Conservation (phyloP, 2,113 vertebrate genomes). For the Orcinus orca region DNA sequence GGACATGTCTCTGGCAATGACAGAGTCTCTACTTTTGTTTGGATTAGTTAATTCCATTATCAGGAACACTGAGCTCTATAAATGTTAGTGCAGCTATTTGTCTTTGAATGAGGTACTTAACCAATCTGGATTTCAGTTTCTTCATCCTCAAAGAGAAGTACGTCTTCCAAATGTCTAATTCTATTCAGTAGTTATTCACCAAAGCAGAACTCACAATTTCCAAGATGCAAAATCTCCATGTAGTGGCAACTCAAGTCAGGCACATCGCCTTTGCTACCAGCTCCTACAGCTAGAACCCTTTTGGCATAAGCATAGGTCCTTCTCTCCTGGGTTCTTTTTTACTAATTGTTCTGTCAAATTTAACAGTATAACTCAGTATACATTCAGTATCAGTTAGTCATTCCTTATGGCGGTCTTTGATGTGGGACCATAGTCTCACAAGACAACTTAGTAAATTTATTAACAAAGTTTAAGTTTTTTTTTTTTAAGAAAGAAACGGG, state of each 20-base stretch:
- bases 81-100: not conserved
- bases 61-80: not conserved
- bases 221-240: constrained; percentile 1
- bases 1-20: not conserved
- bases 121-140: not conserved
- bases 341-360: not conserved
- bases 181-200: not conserved
- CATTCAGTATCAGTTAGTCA: not conserved
- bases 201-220: not conserved
- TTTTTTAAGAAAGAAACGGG: not conserved
- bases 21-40: not conserved
- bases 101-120: not conserved
- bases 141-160: not conserved
- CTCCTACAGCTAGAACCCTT: not conserved
- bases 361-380: not conserved
- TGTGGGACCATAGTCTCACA: not conserved
- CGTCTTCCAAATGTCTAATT: not conserved
- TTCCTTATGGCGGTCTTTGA: not conserved
- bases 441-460: not conserved
- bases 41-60: not conserved
- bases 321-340: not conserved
- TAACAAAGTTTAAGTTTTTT: not conserved
- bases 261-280: not conserved
- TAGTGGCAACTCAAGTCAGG: not conserved
- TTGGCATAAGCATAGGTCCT: not conserved